Evolutionary conservation across 2,888 invertebrate genomes (phyloP).

Genomic region (Rhaphigaster nebulosa): DNA sequence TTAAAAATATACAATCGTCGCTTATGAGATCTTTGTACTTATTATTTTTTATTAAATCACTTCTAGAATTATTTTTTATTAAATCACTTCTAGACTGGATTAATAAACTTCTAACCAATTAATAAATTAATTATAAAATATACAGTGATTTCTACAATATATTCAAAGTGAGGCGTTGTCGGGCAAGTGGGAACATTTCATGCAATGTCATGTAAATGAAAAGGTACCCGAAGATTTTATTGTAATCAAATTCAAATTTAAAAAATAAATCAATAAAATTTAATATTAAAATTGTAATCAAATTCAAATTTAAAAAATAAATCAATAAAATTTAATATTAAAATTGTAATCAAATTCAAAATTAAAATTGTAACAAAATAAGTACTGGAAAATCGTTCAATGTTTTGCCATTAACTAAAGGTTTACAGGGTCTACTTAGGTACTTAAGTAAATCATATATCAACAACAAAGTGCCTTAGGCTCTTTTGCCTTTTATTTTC

Average conservation of each 20-base stretch:
- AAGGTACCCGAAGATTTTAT: too few relatives aligned
- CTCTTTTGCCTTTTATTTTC: neutral
- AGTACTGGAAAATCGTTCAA: neutral
- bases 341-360: too few relatives aligned
- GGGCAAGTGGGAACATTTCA: neutral
- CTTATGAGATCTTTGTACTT: neutral
- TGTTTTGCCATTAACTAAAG: neutral
- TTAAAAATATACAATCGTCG: neutral
- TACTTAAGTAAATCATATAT: neutral
- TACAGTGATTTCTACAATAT: neutral
- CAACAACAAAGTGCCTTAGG: neutral
- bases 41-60: neutral
- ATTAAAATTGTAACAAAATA: neutral
- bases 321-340: too few relatives aligned
- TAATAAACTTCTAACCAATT: too few relatives aligned
- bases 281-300: neutral
- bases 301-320: neutral
- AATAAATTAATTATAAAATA: neutral
- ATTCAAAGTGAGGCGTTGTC: neutral
- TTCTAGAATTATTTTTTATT: neutral
- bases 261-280: too few relatives aligned
- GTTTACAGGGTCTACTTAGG: neutral
- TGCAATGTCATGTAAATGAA: neutral
- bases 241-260: neutral
- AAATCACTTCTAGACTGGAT: neutral